Conservation (phyloP, 2,113 vertebrate species). For the Haplotaxodon microlepis region DNA sequence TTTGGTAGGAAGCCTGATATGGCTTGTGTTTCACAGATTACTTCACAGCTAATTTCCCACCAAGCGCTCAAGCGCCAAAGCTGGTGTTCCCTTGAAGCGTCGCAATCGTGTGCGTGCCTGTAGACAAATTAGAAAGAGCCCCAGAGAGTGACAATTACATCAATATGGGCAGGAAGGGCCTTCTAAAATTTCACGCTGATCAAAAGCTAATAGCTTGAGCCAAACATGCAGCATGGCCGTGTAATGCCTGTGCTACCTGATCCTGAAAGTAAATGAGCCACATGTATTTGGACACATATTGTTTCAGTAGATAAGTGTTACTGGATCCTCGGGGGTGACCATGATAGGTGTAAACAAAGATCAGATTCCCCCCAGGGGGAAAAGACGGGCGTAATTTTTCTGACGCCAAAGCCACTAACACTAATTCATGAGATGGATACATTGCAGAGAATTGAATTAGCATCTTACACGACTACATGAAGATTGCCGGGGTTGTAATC, state of each 20-base stretch:
- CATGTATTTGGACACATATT: neutral
- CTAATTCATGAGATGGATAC: constrained; percentile 19
- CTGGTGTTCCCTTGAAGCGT: neutral
- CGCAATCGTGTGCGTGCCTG: neutral
- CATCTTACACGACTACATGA: neutral
- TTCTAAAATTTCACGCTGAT: constrained; percentile 4
- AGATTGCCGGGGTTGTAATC: neutral
- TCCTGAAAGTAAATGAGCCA: neutral
- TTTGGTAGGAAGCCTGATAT: neutral
- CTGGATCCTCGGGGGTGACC: neutral
- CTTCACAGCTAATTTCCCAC: constrained; percentile 19
- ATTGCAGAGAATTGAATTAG: constrained; percentile 18
- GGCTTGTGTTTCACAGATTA: constrained; percentile 19
- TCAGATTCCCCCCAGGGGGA: neutral
- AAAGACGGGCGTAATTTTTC: neutral
- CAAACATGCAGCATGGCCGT: neutral
- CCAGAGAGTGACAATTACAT: neutral
- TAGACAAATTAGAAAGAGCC: neutral
- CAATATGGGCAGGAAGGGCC: neutral
- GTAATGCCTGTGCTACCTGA: neutral
- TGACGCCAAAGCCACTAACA: neutral
- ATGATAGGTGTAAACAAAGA: neutral
- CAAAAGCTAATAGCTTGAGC: neutral
- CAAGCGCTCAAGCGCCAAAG: neutral
- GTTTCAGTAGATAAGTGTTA: neutral